Conservation (phyloP, 2,888 invertebrate genomes). For the Ophonus ardosiacus region DNA sequence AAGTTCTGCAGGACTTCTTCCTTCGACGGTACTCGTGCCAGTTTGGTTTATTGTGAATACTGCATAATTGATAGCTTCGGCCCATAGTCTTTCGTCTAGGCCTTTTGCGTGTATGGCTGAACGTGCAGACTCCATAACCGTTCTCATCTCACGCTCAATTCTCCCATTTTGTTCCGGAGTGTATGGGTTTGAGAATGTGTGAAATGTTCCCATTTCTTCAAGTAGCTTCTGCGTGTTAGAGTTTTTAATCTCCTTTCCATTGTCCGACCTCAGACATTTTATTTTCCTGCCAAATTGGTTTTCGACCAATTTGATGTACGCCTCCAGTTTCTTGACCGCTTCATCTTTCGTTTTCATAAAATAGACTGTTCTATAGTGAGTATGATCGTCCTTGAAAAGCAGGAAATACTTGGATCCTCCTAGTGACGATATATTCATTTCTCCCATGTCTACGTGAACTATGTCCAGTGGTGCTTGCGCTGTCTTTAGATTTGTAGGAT, state of each 20-base stretch:
- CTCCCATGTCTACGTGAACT: constrained; percentile 69
- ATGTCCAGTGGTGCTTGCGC: constrained; percentile 67
- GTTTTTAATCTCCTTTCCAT: constrained; percentile 41
- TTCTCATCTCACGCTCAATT: too few relatives aligned
- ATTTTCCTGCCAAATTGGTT: constrained; percentile 68
- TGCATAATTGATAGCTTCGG: constrained; percentile 39
- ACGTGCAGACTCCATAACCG: too few relatives aligned
- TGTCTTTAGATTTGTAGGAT: constrained; percentile 67
- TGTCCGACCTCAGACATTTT: constrained; percentile 66
- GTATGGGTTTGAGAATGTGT: not conserved
- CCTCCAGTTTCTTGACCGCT: constrained; percentile 66
- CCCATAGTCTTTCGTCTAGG: constrained; percentile 15
- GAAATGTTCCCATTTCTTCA: constrained; percentile 31
- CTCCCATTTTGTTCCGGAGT: constrained; percentile 25
- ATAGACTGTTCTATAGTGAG: constrained; percentile 68
- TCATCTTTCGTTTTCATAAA: constrained; percentile 69
- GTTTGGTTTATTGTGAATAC: constrained; percentile 44
- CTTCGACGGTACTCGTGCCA: constrained; percentile 42
- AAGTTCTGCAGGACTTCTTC: constrained; percentile 43
- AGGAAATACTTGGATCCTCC: constrained; percentile 69
- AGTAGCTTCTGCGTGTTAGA: constrained; percentile 10
- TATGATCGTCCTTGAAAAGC: constrained; percentile 68
- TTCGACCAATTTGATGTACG: constrained; percentile 68
- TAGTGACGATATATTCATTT: constrained; percentile 68
- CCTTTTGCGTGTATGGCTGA: too few relatives aligned